These are phyloP conservation scores for Peribatodes rhomboidaria DNA, from an alignment of 2,888 invertebrate species.

Conservation along the genomic window DNA sequence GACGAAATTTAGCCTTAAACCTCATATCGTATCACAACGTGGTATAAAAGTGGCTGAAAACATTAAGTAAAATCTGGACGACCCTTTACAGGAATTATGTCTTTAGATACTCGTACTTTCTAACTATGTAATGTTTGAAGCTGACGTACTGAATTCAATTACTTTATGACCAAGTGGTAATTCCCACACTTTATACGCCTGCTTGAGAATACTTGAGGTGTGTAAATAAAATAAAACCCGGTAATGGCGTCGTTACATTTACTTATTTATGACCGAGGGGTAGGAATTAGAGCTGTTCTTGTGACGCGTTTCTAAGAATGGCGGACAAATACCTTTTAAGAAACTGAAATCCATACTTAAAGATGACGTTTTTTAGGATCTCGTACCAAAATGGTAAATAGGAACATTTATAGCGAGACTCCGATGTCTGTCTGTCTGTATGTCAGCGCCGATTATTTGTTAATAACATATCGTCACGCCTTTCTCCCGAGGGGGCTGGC, in stretches of 20 bases:
- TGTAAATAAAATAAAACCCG: slow-evolving; percentile 77
- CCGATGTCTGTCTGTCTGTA: no score
- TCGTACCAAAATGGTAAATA: no score
- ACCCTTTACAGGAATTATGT: no score
- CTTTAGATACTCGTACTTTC: no score
- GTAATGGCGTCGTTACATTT: slow-evolving; percentile 71
- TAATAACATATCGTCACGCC: no score
- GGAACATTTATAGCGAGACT: no score
- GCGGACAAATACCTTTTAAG: neutral
- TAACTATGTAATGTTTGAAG: slow-evolving; percentile 10
- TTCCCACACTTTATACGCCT: slow-evolving; percentile 75
- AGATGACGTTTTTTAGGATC: neutral
- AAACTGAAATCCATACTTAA: neutral
- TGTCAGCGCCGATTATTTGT: no score
- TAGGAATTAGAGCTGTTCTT: slow-evolving; percentile 29
- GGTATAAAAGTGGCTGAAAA: no score
- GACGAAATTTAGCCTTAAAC: no score
- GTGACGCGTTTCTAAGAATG: slow-evolving; percentile 12
- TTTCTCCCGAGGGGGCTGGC: no score
- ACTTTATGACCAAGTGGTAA: slow-evolving; percentile 65
- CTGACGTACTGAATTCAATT: slow-evolving; percentile 42
- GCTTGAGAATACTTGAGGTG: slow-evolving; percentile 69
- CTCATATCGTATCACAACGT: no score
- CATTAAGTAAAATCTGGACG: no score
- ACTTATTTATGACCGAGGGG: slow-evolving; percentile 64